A percentile compares a stretch with the other conserved stretches of the same genome.
Evolutionary conservation across 2,888 invertebrate genomes (phyloP).

Genomic region (Plemyria rubiginata): DNA sequence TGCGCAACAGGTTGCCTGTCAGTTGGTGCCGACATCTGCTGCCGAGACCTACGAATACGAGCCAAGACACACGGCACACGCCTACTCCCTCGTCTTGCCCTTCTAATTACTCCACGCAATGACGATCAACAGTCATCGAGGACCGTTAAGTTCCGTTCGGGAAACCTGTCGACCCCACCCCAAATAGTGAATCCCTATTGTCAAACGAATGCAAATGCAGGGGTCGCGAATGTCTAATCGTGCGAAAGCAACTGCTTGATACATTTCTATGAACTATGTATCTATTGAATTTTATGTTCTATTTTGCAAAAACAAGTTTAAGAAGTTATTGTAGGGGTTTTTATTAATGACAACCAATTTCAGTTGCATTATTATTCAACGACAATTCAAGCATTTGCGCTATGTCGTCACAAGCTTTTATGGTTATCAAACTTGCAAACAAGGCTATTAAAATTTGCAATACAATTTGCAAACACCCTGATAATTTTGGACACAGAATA

Average conservation of each 20-base stretch:
- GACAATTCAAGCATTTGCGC: neutral
- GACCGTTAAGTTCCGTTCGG: conserved; percentile 81
- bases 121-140: conserved; percentile 71
- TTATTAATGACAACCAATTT: conserved; percentile 26
- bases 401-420: neutral
- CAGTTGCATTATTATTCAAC: conserved; percentile 10
- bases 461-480: conserved; percentile 5
- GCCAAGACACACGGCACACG: conserved; percentile 54
- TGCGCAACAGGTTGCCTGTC: conserved; percentile 82
- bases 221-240: conserved; percentile 78
- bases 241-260: conserved; percentile 71
- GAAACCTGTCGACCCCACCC: conserved; percentile 72
- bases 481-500: neutral
- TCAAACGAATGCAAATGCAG: conserved; percentile 68
- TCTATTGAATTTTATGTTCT: conserved; percentile 47
- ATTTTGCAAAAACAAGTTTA: conserved; percentile 46
- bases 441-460: conserved; percentile 10
- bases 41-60: conserved; percentile 54
- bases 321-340: conserved; percentile 23
- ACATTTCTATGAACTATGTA: conserved; percentile 47
- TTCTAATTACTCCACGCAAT: conserved; percentile 69
- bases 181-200: conserved; percentile 61
- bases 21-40: conserved; percentile 80
- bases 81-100: conserved; percentile 76
- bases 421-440: conserved; percentile 4